These are phyloP conservation scores for Drosophila nasuta DNA, from an alignment of 1,140 invertebrate genomes.

Conservation along the genomic window DNA sequence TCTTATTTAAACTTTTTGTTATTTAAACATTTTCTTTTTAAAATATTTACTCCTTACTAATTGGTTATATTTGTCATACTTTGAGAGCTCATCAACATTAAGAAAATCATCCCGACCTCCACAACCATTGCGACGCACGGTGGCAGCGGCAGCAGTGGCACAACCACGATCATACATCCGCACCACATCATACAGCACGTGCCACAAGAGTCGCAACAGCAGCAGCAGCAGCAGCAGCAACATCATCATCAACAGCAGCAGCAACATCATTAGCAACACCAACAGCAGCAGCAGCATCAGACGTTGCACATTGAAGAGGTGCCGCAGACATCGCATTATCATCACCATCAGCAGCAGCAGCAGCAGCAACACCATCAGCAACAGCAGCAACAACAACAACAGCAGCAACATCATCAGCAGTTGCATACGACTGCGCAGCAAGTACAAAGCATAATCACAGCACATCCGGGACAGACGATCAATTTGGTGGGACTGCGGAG, in stretches of 20 bases:
- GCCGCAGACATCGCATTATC: conserved; percentile 59
- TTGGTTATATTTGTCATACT: conserved; percentile 13
- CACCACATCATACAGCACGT: conserved; percentile 76
- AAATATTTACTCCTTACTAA: not conserved
- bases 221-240: conserved; percentile 58
- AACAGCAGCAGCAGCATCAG: conserved; percentile 54
- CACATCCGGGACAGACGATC: conserved; percentile 77
- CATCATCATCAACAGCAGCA: conserved; percentile 56
- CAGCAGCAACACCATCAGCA: conserved; percentile 69
- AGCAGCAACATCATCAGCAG: conserved; percentile 66
- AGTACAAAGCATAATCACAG: conserved; percentile 84
- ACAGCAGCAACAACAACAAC: conserved; percentile 59
- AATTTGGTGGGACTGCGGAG: conserved; percentile 78
- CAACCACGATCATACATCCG: conserved; percentile 76
- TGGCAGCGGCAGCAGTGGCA: conserved; percentile 45
- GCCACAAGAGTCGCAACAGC: conserved; percentile 69
- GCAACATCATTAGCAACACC: conserved; percentile 54
- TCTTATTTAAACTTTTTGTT: too few relatives aligned
- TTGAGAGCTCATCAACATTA: conserved; percentile 81
- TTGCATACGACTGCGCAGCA: conserved; percentile 59
- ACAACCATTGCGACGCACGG: conserved; percentile 73
- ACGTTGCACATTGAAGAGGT: conserved; percentile 61
- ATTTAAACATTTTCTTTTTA: too few relatives aligned
- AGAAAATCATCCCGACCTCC: conserved; percentile 78
- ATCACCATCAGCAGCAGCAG: conserved; percentile 61